These are phyloP conservation scores for Lepidotrigona ventralis DNA, from an alignment of 1,140 invertebrate genomes.

Conservation along the genomic window DNA sequence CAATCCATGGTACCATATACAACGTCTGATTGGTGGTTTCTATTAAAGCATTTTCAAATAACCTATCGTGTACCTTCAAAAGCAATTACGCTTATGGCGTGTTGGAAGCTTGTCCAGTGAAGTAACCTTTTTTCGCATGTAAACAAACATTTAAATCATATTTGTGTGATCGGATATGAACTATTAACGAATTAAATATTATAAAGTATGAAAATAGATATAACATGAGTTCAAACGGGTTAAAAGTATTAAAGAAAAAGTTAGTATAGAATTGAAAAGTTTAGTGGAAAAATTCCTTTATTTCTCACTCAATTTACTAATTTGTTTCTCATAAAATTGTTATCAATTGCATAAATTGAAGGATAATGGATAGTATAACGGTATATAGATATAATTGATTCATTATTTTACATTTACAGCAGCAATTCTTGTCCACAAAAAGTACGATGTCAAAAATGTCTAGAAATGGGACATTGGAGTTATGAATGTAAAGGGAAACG, in stretches of 20 bases:
- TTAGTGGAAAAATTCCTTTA: neutral
- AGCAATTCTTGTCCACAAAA: constrained; percentile 83
- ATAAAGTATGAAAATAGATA: constrained; percentile 20
- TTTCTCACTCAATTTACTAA: neutral
- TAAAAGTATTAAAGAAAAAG: constrained; percentile 70
- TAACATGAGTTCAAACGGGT: constrained; percentile 65
- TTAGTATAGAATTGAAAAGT: constrained; percentile 55
- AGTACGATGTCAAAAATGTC: constrained; percentile 93
- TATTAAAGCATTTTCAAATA: constrained; percentile 1
- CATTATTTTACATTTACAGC: constrained; percentile 52
- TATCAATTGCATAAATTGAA: neutral
- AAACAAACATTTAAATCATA: constrained; percentile 48
- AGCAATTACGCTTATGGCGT: constrained; percentile 8
- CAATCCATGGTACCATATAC: neutral
- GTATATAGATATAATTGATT: neutral
- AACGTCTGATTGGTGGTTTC: constrained; percentile 16
- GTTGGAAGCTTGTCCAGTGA: neutral
- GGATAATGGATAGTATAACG: neutral
- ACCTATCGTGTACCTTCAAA: constrained; percentile 7
- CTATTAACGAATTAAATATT: neutral
- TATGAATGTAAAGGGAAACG: constrained; percentile 95
- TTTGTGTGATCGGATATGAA: neutral
- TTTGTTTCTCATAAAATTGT: neutral
- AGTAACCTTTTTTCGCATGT: constrained; percentile 39
- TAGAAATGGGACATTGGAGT: constrained; percentile 95